Conservation (phyloP, 2,888 invertebrate species). For the Phyllotreta cruciferae region DNA sequence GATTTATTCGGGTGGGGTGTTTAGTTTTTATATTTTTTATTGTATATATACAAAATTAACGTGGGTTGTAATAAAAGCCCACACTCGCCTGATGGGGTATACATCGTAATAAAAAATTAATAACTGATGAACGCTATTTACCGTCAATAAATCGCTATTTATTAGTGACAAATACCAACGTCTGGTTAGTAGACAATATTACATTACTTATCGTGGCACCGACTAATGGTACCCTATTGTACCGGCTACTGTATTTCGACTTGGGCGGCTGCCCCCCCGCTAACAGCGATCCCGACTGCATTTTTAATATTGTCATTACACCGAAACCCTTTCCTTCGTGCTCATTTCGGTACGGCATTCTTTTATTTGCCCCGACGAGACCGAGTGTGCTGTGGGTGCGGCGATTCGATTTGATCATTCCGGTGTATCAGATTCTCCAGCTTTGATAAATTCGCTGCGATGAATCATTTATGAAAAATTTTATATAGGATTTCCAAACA, state of each 20-base stretch:
- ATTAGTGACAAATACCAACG: constrained; percentile 53
- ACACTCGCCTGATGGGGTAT: too few relatives aligned
- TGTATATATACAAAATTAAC: too few relatives aligned
- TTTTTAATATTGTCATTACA: constrained; percentile 57
- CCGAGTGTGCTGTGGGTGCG: constrained; percentile 9
- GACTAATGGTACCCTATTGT: constrained; percentile 55
- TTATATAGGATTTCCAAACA: too few relatives aligned
- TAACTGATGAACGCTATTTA: background rate
- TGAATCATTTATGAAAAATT: too few relatives aligned
- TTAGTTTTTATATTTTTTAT: too few relatives aligned
- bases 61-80: too few relatives aligned
- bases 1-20: background rate
- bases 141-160: constrained; percentile 42
- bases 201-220: constrained; percentile 54
- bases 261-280: constrained; percentile 55
- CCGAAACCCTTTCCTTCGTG: constrained; percentile 35
- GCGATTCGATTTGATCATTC: constrained; percentile 14
- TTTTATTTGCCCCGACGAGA: constrained; percentile 4
- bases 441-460: background rate
- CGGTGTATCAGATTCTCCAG: constrained; percentile 3
- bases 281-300: constrained; percentile 49
- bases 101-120: too few relatives aligned
- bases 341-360: constrained; percentile 13
- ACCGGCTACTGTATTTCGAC: constrained; percentile 59
- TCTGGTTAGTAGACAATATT: constrained; percentile 53